Evolutionary conservation across 2,113 vertebrate genomes (phyloP).

Genomic region (Leucosticte australis): DNA sequence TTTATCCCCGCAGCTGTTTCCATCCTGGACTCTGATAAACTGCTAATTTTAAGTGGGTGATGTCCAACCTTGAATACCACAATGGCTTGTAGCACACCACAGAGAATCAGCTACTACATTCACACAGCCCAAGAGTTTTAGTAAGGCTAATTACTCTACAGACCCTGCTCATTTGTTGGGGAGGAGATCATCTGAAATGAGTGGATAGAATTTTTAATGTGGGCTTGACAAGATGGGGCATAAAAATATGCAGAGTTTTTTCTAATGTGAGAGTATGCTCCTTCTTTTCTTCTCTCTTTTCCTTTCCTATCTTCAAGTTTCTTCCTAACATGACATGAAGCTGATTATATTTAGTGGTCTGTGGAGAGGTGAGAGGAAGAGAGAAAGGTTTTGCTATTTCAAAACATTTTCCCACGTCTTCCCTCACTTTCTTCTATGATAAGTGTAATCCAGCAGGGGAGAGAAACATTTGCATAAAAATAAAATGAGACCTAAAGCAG

Average conservation of each 20-base stretch:
- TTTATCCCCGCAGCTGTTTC: constrained; percentile 61
- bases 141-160: constrained; percentile 20
- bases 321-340: not conserved
- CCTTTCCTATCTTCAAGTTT: not conserved
- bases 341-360: not conserved
- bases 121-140: constrained; percentile 20
- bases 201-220: not conserved
- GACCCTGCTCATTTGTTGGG: not conserved
- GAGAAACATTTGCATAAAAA: not conserved
- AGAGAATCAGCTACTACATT: constrained; percentile 43
- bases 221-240: not conserved
- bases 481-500: not conserved
- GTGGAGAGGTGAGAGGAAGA: not conserved
- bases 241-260: not conserved
- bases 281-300: not conserved
- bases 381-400: not conserved
- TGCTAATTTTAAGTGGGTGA: constrained; percentile 79
- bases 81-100: constrained; percentile 19
- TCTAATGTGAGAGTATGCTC: not conserved
- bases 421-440: not conserved
- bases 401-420: not conserved
- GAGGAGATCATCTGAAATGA: constrained; percentile 33
- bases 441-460: not conserved
- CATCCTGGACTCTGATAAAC: constrained; percentile 77
- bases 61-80: constrained; percentile 72